phyloP scores from a whole-genome alignment of 2,888 invertebrate genomes.

The Agrilus biguttatus region DNA sequence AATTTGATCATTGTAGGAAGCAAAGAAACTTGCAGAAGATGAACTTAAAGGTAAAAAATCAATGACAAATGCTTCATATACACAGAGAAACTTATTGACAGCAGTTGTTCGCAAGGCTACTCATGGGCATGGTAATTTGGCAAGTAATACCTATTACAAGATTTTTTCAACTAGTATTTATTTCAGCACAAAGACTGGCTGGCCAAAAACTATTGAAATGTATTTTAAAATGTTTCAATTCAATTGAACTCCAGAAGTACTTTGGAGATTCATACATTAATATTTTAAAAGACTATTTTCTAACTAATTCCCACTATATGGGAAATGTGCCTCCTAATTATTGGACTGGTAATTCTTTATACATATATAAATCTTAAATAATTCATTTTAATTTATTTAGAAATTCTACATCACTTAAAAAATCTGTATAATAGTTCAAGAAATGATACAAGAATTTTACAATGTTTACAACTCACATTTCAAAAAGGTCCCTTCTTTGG shows the following conservation, averaged over 20 bases:
- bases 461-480: constrained; percentile 18
- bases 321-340: constrained; percentile 33
- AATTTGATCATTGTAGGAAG: constrained; percentile 30
- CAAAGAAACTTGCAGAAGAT: constrained; percentile 35
- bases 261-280: constrained; percentile 39
- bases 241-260: constrained; percentile 19
- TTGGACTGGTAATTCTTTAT: constrained; percentile 40
- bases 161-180: constrained; percentile 4
- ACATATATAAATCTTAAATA: constrained; percentile 22
- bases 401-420: constrained; percentile 8
- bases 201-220: constrained; percentile 29
- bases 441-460: constrained; percentile 11
- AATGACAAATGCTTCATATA: constrained; percentile 18
- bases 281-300: constrained; percentile 39
- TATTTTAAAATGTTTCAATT: constrained; percentile 31
- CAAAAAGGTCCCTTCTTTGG: constrained; percentile 21
- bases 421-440: background rate
- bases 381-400: constrained; percentile 5
- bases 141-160: background rate
- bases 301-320: constrained; percentile 37
- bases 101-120: constrained; percentile 32
- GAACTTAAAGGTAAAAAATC: constrained; percentile 29
- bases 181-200: constrained; percentile 28
- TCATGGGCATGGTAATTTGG: constrained; percentile 26
- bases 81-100: constrained; percentile 27